Evolutionary conservation across 2,797 vertebrate genomes (phyloP), one percentile per base, ranked within the genome.

Genomic region (Brachymystax lenok): DNA sequence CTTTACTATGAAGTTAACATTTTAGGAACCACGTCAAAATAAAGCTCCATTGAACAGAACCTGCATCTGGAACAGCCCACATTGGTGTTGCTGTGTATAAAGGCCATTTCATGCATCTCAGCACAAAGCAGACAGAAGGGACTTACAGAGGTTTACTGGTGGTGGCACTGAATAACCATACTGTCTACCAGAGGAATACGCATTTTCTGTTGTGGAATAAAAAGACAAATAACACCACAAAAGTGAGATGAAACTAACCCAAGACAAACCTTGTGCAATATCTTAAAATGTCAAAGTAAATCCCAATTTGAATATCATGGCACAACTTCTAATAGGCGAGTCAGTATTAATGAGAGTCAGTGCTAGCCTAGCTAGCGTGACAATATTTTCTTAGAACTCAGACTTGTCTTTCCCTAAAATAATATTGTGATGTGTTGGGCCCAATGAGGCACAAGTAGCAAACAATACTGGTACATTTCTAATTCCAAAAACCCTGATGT

Each of bases 101-200:
- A 78, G 84, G 85, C 87, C 74, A 84, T 80, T 88, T 93, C 93
- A 95, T 95, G 94, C 94, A 94, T 92, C 89, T 92, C 87, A 93
- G 92, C 92, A 78, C 91, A 94, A 17, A 93, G 91, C 94, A 92
- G 88, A 92, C 90, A 90, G 91, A 92, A 92, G 90, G 86, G 88
- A 93, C 94, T 95, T 95, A 95, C 94, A 95, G 92, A 89, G 88
- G 91, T 88, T 89, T 94, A 93, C 79, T 76, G 92, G 85, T 82
- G 87, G 85, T 80, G 87, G 80, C 88, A 89, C 80, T 90, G 92
- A 93, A 94, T 92, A 91, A 95, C 93, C 90, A 83, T 88, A 94
- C 92, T 94, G 93, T 93, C 91, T 95, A 95, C 90, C 88, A 92
- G 90, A 88, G 85, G 85, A 90, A 93, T 87, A 93, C 67, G 73